These are phyloP conservation scores for Strongylocentrotus purpuratus DNA, from an alignment of 35 echinoderm and acorn worm species.

Conservation along the genomic window DNA sequence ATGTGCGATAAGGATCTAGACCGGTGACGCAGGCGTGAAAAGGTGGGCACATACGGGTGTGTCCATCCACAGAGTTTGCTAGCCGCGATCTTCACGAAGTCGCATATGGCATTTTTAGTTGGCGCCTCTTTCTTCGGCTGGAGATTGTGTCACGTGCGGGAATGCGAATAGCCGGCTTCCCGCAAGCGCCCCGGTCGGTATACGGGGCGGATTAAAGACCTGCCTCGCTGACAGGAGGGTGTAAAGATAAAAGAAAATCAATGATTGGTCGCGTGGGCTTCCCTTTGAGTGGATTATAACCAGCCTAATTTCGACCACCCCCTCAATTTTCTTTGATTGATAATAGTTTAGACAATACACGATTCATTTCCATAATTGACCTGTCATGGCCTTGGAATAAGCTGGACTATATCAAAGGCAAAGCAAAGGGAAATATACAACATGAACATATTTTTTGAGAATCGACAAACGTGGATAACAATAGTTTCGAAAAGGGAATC, in stretches of 20 bases:
- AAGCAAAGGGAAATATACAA: neutral
- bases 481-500: neutral
- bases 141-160: neutral
- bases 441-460: neutral
- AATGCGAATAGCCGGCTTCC: conserved; percentile 20
- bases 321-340: neutral
- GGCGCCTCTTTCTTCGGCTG: neutral
- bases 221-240: neutral
- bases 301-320: neutral
- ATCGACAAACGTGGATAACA: neutral
- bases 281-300: conserved; percentile 8
- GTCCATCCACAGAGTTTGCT: neutral
- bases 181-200: conserved; percentile 6
- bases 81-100: neutral
- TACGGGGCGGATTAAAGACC: neutral
- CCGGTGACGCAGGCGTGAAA: neutral
- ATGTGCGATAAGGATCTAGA: conserved; percentile 18
- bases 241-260: conserved; percentile 7
- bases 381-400: neutral
- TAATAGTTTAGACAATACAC: conserved; percentile 15
- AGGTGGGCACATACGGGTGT: neutral
- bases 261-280: neutral
- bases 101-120: conserved; percentile 24
- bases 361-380: conserved; percentile 44
- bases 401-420: neutral